Percentiles rank a stretch among this genome's conserved stretches.
These are phyloP conservation scores for Eustalomyia histrio DNA, from an alignment of 2,888 invertebrate genomes.

Conservation along the genomic window DNA sequence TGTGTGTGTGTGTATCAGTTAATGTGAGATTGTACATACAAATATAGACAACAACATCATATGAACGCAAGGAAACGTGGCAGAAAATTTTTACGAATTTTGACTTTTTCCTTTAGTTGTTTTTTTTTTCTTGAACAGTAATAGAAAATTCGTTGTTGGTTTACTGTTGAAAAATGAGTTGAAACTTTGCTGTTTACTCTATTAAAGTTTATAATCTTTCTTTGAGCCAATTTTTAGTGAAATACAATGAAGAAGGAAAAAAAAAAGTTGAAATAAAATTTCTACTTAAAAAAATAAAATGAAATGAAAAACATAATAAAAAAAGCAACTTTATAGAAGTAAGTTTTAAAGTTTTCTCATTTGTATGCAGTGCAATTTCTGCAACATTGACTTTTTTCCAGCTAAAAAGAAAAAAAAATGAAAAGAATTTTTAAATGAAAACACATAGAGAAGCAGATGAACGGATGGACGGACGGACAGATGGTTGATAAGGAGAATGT, in stretches of 20 bases:
- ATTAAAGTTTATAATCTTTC: constrained; percentile 77
- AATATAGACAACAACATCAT: constrained; percentile 9
- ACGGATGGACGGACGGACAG: neutral
- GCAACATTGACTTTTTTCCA: constrained; percentile 75
- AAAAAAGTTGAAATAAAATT: constrained; percentile 41
- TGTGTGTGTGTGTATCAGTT: constrained; percentile 19
- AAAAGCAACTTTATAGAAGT: constrained; percentile 61
- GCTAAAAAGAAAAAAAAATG: constrained; percentile 56
- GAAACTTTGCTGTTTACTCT: constrained; percentile 72
- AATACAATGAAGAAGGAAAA: constrained; percentile 59
- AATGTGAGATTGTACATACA: neutral
- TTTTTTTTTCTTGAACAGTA: constrained; percentile 2
- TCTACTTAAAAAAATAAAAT: constrained; percentile 66
- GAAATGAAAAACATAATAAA: constrained; percentile 2
- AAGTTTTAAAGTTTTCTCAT: constrained; percentile 75
- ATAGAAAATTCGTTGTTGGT: constrained; percentile 30
- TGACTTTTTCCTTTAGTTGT: constrained; percentile 13
- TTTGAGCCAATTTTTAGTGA: constrained; percentile 69
- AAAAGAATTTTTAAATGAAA: constrained; percentile 45
- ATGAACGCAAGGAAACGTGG: constrained; percentile 46
- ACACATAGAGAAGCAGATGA: neutral
- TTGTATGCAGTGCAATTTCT: constrained; percentile 76
- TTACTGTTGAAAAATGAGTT: constrained; percentile 49
- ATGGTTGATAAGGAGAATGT: neutral
- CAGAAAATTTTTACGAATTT: constrained; percentile 47